These are phyloP conservation scores for Tenthredo distinguenda DNA, from an alignment of 2,888 invertebrate species.

Conservation along the genomic window DNA sequence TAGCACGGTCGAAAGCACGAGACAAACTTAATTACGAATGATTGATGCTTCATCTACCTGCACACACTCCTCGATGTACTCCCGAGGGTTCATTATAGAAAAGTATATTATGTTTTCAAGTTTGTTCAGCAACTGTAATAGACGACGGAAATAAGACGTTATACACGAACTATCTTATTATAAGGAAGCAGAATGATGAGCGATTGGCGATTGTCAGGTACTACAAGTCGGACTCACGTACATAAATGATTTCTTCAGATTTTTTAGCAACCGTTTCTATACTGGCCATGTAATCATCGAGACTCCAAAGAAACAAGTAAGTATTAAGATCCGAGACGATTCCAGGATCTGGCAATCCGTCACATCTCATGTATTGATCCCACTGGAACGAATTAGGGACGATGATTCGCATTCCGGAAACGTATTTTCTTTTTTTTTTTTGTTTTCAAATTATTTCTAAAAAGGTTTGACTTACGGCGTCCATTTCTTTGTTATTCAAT, in stretches of 20 bases:
- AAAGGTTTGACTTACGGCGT: constrained; percentile 65
- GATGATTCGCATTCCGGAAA: background rate
- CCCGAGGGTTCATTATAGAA: constrained; percentile 73
- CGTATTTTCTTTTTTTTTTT: background rate
- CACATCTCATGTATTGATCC: constrained; percentile 81
- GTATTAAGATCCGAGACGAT: constrained; percentile 81
- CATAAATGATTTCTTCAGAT: constrained; percentile 79
- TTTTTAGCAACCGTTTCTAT: constrained; percentile 79
- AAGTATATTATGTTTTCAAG: constrained; percentile 80
- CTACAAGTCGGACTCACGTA: constrained; percentile 76
- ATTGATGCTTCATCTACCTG: constrained; percentile 73
- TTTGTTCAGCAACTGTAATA: constrained; percentile 79
- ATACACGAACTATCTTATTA: constrained; percentile 18
- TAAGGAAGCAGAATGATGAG: background rate
- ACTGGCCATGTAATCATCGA: constrained; percentile 74
- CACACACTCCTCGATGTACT: constrained; percentile 78
- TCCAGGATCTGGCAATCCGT: constrained; percentile 82
- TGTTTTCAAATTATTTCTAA: background rate
- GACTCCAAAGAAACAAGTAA: constrained; percentile 81
- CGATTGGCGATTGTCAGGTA: background rate
- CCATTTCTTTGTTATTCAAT: constrained; percentile 61
- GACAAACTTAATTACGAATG: background rate
- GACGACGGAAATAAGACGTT: background rate
- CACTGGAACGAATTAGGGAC: constrained; percentile 76
- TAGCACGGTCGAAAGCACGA: too few relatives aligned